Evolutionary conservation across 2,888 invertebrate genomes (phyloP).

Genomic region (Epinotia ramella): DNA sequence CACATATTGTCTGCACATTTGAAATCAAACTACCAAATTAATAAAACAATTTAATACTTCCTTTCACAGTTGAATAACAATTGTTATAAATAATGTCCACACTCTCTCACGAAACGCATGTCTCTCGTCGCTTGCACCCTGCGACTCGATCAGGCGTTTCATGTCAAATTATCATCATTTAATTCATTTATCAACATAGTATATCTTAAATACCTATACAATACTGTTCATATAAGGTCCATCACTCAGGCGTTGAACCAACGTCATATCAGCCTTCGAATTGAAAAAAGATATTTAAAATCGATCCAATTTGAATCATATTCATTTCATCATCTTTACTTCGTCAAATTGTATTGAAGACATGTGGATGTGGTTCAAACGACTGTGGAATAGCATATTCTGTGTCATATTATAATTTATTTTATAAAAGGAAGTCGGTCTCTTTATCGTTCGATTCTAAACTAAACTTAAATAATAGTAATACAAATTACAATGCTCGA

Average conservation of each 20-base stretch:
- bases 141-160: conserved; percentile 71
- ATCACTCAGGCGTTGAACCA: background rate
- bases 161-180: conserved; percentile 45
- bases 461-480: conserved; percentile 51
- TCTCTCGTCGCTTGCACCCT: conserved; percentile 71
- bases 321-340: background rate
- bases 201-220: conserved; percentile 26
- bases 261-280: background rate
- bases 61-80: conserved; percentile 60
- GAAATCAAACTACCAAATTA: conserved; percentile 51
- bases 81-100: conserved; percentile 48
- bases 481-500: conserved; percentile 74
- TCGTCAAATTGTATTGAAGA: background rate
- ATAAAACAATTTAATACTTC: conserved; percentile 79
- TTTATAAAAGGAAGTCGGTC: conserved; percentile 72
- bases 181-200: conserved; percentile 11
- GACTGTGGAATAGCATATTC: background rate
- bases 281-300: background rate
- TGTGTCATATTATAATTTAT: background rate
- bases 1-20: background rate
- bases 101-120: conserved; percentile 61
- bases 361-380: background rate
- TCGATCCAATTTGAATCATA: too few species aligned
- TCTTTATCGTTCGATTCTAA: conserved; percentile 76
- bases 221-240: conserved; percentile 17